A percentile compares a stretch with the other conserved stretches of the same genome.
These are phyloP conservation scores for Tarsius wallacei DNA, from an alignment of 2,797 vertebrate genomes.

Conservation along the genomic window DNA sequence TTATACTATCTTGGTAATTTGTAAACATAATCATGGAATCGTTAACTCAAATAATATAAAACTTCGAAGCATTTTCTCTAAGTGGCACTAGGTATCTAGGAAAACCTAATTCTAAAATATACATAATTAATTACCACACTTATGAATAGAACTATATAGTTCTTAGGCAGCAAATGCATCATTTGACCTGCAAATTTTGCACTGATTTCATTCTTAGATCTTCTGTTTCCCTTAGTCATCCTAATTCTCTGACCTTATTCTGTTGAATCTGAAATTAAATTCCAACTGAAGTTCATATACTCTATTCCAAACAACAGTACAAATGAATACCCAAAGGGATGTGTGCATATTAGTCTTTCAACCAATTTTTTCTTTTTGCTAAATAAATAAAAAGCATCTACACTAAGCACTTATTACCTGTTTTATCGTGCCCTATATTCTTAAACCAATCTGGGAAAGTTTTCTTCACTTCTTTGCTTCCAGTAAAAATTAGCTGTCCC, in stretches of 20 bases:
- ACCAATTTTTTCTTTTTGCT: neutral
- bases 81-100: neutral
- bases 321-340: neutral
- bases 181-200: neutral
- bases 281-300: neutral
- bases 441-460: neutral
- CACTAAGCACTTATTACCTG: neutral
- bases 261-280: neutral
- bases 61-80: conserved; percentile 23
- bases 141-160: conserved; percentile 2
- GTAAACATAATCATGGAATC: neutral
- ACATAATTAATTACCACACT: neutral
- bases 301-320: neutral
- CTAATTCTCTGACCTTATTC: neutral
- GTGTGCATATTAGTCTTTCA: neutral
- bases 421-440: neutral
- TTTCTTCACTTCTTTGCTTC: neutral
- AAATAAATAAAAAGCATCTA: neutral
- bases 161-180: neutral
- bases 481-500: neutral
- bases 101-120: neutral
- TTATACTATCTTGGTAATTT: neutral
- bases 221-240: neutral
- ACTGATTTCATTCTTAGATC: neutral
- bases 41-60: conserved; percentile 44